Conservation (phyloP, 1,140 invertebrate species). For the Lerema accius region DNA sequence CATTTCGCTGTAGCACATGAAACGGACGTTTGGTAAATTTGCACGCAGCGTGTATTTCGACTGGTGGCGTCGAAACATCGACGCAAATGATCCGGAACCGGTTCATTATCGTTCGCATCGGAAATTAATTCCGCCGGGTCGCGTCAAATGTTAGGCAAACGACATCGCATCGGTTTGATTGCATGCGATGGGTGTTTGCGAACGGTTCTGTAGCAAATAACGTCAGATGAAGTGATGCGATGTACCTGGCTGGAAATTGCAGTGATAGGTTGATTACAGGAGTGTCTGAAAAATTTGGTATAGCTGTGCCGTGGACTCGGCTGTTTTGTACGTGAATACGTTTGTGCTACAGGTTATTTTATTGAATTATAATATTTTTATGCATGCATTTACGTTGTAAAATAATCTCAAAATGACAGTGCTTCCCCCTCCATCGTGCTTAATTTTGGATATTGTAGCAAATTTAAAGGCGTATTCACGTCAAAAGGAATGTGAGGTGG, state of each 20-base stretch:
- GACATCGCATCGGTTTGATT: slow-evolving; percentile 33
- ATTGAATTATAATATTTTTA: no score
- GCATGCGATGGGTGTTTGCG: background rate
- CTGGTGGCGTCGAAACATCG: slow-evolving; percentile 56
- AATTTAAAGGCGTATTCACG: no score
- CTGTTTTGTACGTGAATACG: no score
- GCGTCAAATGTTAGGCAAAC: slow-evolving; percentile 48
- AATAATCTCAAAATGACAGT: no score
- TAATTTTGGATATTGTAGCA: no score
- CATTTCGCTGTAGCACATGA: slow-evolving; percentile 14
- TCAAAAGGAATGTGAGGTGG: no score
- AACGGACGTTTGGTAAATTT: slow-evolving; percentile 46
- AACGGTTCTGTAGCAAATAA: background rate
- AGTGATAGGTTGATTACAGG: no score
- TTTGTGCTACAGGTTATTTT: no score
- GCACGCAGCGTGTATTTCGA: slow-evolving; percentile 52
- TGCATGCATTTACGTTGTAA: no score
- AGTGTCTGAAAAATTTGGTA: no score
- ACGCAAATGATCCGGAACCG: slow-evolving; percentile 57
- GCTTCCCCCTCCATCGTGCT: no score
- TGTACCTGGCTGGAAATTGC: background rate
- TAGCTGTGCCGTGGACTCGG: no score
- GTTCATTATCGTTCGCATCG: slow-evolving; percentile 63
- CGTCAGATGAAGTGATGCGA: background rate
- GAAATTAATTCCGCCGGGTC: slow-evolving; percentile 65